Base-by-base conservation (phyloP, 2,797 vertebrate genomes). In the Glossophaga mutica region DNA sequence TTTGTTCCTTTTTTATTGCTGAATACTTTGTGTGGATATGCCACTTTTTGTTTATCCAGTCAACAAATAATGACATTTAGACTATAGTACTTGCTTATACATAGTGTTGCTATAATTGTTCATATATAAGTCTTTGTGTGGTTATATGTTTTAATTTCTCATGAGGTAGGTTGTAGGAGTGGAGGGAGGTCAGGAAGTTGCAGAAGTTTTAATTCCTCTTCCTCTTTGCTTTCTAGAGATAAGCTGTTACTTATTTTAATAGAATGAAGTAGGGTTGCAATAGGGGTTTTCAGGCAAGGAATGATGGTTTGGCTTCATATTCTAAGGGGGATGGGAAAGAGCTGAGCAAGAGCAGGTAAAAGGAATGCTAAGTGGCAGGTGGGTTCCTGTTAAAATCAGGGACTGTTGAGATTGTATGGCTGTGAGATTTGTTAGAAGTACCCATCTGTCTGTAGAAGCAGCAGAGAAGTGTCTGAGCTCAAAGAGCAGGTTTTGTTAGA, bases 201-300 rank as follows among this genome's bases (percentile, higher is more conserved):
- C 3, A 44, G 24, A 78, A 46, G 55, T 91, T 88, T 90, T 94
- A 6, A 77, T 83, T 79, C 21, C 22, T 87, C 21, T 32, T 90
- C 16, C n/a, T n/a, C 42, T 73, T 87, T 74, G 37, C 83, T 83
- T 95, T 84, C 48, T 74, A 70, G 39, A 50, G 34, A 55, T 89
- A 74, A 46, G 24, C 65, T 86, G 11, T 90, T 92, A 84, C 84
- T 87, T 67, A 67, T 87, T 89, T 93, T 82, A 85, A 26, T 82
- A 73, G 93, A 92, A 81, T 86, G 57, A 92, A 88, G 26, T 90
- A 70, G 37, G 16, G 29, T 93, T 42, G 3, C 22, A 83, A 21
- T 55, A 74, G 24, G 83, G 21, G 6, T 90, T 92, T 92, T 83
- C 68, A 87, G 39, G 21, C 32, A 70, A 70, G 74, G 34, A 50